phyloP scores from a whole-genome alignment of 2,113 vertebrate genomes.

The Fregata magnificens region DNA sequence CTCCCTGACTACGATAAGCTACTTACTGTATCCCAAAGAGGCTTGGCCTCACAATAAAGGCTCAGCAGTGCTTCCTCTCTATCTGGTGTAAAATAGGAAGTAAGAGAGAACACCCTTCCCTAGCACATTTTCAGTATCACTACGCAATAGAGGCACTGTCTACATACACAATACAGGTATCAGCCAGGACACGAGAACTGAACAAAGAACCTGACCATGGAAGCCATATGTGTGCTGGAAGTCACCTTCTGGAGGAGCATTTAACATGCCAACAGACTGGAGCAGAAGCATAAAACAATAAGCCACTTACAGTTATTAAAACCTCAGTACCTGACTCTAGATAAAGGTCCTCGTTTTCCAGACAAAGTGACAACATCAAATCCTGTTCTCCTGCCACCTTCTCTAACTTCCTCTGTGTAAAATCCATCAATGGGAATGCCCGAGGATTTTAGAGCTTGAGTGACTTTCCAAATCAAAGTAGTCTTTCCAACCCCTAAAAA shows the following conservation, averaged over 20 bases:
- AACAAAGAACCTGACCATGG: background rate
- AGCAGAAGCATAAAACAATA: background rate
- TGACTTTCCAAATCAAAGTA: constrained; percentile 89
- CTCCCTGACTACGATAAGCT: background rate
- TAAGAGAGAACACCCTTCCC: background rate
- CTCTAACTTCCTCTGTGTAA: constrained; percentile 93
- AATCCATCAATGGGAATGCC: constrained; percentile 85
- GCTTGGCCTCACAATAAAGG: background rate
- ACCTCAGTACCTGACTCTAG: constrained; percentile 84
- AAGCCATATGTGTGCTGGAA: background rate
- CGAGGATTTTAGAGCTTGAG: constrained; percentile 77
- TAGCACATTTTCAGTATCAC: background rate
- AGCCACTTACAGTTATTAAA: background rate
- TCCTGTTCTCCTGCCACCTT: constrained; percentile 86
- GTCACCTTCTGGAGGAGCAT: background rate
- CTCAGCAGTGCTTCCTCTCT: background rate
- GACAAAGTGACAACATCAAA: constrained; percentile 94
- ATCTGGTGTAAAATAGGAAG: background rate
- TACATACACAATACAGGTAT: background rate
- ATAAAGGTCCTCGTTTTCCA: constrained; percentile 84
- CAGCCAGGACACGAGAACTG: background rate
- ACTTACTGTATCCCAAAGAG: background rate
- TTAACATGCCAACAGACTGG: background rate
- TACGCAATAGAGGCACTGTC: background rate
- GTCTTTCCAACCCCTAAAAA: constrained; percentile 93